Percentiles rank a stretch among this genome's conserved stretches.
These are phyloP conservation scores for Mycteria americana DNA, from an alignment of 2,797 vertebrate species.

Conservation along the genomic window DNA sequence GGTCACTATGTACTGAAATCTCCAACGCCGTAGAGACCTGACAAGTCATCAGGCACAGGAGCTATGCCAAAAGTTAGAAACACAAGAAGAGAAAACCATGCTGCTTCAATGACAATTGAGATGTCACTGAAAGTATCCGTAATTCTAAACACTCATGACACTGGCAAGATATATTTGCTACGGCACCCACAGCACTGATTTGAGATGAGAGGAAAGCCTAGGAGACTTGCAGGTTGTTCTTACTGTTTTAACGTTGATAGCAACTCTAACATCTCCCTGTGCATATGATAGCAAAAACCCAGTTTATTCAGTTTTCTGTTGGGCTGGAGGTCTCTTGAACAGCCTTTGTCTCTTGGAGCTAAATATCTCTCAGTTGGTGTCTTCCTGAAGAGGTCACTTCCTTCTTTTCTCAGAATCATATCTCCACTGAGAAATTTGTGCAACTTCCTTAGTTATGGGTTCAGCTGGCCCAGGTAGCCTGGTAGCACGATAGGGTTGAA, in stretches of 20 bases:
- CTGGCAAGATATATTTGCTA: not conserved
- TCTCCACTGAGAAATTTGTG: not conserved
- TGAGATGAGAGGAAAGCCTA: not conserved
- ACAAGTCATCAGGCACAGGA: not conserved
- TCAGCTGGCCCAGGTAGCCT: not conserved
- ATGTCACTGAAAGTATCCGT: not conserved
- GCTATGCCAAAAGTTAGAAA: not conserved
- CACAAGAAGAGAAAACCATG: not conserved
- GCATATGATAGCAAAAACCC: not conserved
- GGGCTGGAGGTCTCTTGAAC: not conserved
- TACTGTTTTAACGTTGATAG: not conserved
- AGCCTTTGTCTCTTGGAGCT: not conserved
- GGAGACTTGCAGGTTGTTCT: not conserved
- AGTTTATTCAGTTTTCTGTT: not conserved
- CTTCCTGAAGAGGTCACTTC: not conserved
- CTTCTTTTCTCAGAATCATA: not conserved
- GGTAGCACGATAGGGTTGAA: not conserved
- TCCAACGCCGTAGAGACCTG: not conserved
- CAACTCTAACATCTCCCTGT: not conserved
- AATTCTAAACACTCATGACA: not conserved
- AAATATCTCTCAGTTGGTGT: not conserved
- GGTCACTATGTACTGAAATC: not conserved
- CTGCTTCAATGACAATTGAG: not conserved
- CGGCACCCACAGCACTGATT: not conserved
- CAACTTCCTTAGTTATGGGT: not conserved